Base-by-base conservation (phyloP, 92 coral and sea anemone genomes). In the Porites rus region DNA sequence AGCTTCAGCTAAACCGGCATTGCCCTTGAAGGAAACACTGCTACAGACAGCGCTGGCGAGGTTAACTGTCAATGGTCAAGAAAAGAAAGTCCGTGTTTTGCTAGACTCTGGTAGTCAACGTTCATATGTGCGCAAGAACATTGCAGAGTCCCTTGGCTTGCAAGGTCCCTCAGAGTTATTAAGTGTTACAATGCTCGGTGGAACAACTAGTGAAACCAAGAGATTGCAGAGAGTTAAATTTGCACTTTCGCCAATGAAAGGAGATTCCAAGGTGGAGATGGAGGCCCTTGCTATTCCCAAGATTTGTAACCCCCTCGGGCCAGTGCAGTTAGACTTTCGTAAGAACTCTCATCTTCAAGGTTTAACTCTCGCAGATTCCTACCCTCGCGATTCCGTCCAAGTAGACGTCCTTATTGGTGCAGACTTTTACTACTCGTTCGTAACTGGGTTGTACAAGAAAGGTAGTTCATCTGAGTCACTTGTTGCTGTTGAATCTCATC, bases 381-480 rank as follows among this genome's bases (percentile, higher is more conserved):
- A 82, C 73, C 91, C 77, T 19, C 75, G 88, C 53, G 74, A 71
- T 13, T 31, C 79, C 60, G 79, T 78, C 18, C 85, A 89, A 50
- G 85, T 89, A 50, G 92, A 89, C 54, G 84, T 89, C 24, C 80
- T 89, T 83, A 89, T 84, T 21, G 90, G 92, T 69, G 88, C 88
- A 2, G 92, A 89, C 61, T 64, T 74, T 66, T 77, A 76, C 75
- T 84, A 77, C 76, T 67, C 80, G 72, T 84, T 89, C 59, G 82
- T 70, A 80, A 72, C 75, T 64, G 86, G 92, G 74, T 74, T 67
- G 11, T 77, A 75, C 73, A 84, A 82, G 79, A 84, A 66, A 76
- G 84, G 88, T 65, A 20, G 10, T 7, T 63, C 18, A 19, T 59
- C 71, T 54, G 79, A 74, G 17, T 56, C 86, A 16, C 54, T 73